Evolutionary conservation across 2,797 vertebrate species (phyloP).

Genomic region (Diceros bicornis): DNA sequence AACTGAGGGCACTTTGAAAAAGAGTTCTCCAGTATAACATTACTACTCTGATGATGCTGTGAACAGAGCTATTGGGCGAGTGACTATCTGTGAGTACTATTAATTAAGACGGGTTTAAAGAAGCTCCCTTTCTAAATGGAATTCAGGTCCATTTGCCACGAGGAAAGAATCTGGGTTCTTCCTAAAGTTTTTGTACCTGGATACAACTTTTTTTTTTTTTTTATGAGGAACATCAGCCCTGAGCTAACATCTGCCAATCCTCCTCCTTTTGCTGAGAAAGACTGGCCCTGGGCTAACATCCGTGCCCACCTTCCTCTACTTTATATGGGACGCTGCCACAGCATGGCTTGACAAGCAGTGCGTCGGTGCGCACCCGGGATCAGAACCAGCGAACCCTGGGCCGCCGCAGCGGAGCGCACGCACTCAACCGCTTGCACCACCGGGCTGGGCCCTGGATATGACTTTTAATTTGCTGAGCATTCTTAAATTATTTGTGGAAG

Average conservation of each 20-base stretch:
- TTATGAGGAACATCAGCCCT: no score
- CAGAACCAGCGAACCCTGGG: no score
- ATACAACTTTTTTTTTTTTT: neutral
- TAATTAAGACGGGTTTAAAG: neutral
- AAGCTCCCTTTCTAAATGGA: neutral
- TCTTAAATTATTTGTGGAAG: conserved; percentile 31
- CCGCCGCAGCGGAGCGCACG: no score
- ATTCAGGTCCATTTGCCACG: neutral
- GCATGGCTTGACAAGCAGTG: no score
- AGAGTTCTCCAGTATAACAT: neutral
- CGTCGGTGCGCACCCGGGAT: no score
- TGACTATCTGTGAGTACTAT: neutral
- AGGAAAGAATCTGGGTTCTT: neutral
- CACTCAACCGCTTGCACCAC: no score
- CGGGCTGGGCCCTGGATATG: neutral
- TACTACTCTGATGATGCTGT: fast-evolving
- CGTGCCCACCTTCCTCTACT: no score
- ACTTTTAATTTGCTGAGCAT: neutral
- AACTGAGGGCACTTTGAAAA: neutral
- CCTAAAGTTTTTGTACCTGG: neutral
- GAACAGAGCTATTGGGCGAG: neutral
- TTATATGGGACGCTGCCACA: no score
- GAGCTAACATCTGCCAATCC: no score
- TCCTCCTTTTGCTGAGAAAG: no score
- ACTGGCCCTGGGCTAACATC: no score